A percentile compares a stretch with the other conserved stretches of the same genome.
These are phyloP conservation scores for Drosophila anomelani DNA, from an alignment of 2,888 invertebrate genomes.

Conservation along the genomic window DNA sequence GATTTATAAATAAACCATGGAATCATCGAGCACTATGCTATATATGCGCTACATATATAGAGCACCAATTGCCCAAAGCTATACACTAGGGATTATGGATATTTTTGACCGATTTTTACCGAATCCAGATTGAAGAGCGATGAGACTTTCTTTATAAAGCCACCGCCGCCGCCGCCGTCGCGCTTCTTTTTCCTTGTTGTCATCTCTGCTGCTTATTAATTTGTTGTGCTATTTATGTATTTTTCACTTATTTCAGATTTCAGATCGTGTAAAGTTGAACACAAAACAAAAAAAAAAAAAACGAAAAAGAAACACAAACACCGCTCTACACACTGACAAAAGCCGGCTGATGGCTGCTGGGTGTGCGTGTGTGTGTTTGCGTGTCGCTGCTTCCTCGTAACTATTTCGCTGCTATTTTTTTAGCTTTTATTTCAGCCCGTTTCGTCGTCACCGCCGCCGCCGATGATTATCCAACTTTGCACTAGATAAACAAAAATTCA, in stretches of 20 bases:
- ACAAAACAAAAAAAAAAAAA: constrained; percentile 18
- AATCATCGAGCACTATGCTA: constrained; percentile 68
- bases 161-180: constrained; percentile 85
- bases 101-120: constrained; percentile 85
- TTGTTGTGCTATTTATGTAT: constrained; percentile 25
- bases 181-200: constrained; percentile 89
- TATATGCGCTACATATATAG: constrained; percentile 16
- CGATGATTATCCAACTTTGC: constrained; percentile 38
- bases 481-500: constrained; percentile 47
- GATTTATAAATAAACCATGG: constrained; percentile 81
- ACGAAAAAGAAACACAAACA: constrained; percentile 25
- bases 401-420: constrained; percentile 21
- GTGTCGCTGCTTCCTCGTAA: constrained; percentile 23
- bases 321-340: constrained; percentile 32
- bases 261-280: constrained; percentile 20
- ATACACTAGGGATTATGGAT: constrained; percentile 7
- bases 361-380: constrained; percentile 10
- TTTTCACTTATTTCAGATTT: constrained; percentile 34
- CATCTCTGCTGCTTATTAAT: constrained; percentile 83
- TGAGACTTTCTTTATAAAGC: constrained; percentile 95
- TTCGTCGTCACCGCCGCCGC: constrained; percentile 8
- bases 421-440: constrained; percentile 14
- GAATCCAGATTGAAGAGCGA: constrained; percentile 93
- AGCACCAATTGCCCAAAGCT: constrained; percentile 19
- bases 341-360: constrained; percentile 32